phyloP scores from a whole-genome alignment of 2,113 vertebrate species.

The Anarhynchus alexandrinus region DNA sequence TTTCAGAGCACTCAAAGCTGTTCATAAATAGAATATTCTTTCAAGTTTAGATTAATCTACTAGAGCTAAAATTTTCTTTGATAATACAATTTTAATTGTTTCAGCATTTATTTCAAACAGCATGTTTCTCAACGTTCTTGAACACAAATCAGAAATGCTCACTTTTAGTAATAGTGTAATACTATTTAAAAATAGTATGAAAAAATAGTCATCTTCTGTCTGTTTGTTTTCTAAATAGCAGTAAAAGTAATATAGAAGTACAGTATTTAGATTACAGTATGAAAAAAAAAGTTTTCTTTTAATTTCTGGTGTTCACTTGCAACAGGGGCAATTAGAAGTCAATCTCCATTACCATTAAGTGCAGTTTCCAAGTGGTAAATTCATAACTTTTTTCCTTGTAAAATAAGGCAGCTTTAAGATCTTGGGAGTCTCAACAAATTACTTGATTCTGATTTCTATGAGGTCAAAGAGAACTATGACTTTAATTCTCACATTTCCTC shows the following conservation, averaged over 20 bases:
- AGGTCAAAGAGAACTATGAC: neutral
- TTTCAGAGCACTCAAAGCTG: neutral
- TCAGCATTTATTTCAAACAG: neutral
- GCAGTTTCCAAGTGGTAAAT: neutral
- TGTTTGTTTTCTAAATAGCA: slow-evolving; percentile 26
- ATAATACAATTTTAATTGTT: neutral
- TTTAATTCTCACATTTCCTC: neutral
- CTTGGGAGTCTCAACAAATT: neutral
- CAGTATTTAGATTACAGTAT: neutral
- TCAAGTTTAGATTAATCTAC: neutral
- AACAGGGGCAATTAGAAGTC: neutral
- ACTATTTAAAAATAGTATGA: neutral
- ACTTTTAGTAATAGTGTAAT: slow-evolving; percentile 6
- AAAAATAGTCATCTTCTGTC: neutral
- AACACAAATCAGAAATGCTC: neutral
- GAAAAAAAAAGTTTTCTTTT: neutral
- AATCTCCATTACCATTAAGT: neutral
- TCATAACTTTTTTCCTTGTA: neutral
- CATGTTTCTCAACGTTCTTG: neutral
- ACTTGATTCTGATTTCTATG: neutral
- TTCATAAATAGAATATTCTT: neutral
- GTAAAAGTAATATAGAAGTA: neutral
- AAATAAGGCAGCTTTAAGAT: neutral
- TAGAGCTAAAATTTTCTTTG: neutral
- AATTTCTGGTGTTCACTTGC: neutral